Evolutionary conservation across 2,888 invertebrate genomes (phyloP).

Genomic region (Cosmia pyralina): DNA sequence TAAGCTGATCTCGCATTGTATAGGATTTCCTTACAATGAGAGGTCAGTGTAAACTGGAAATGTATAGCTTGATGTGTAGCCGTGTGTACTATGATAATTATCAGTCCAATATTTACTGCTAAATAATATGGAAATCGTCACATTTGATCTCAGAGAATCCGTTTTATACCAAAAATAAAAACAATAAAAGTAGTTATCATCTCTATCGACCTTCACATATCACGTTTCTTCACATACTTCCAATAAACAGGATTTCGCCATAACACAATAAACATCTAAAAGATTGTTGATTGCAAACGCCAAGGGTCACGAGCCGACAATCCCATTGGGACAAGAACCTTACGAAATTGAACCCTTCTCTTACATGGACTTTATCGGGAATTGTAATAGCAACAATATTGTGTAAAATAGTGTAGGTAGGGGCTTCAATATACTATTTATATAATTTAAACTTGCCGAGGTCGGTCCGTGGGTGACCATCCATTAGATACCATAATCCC

Average conservation of each 20-base stretch:
- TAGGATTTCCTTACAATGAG: no score
- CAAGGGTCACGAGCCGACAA: conserved; percentile 32
- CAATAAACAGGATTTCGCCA: conserved; percentile 29
- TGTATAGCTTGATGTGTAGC: no score
- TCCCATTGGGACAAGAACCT: conserved; percentile 35
- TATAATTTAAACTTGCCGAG: no score
- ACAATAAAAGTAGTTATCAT: background rate
- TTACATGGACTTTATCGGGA: conserved; percentile 22
- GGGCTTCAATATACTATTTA: no score
- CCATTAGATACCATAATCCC: no score
- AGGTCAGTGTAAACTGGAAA: no score
- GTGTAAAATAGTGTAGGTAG: no score
- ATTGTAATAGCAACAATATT: conserved; percentile 1
- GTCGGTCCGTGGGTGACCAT: no score
- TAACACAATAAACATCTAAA: conserved; percentile 46
- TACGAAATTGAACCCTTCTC: conserved; percentile 37
- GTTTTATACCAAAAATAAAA: background rate
- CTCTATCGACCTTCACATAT: background rate
- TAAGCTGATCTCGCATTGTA: no score
- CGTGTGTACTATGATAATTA: background rate
- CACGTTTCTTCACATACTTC: conserved; percentile 4
- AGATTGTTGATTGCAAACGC: conserved; percentile 51
- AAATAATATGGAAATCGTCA: background rate
- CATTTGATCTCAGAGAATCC: background rate
- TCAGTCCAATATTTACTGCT: background rate